phyloP scores from a whole-genome alignment of 2,113 vertebrate genomes.

The Mastomys natalensis region DNA sequence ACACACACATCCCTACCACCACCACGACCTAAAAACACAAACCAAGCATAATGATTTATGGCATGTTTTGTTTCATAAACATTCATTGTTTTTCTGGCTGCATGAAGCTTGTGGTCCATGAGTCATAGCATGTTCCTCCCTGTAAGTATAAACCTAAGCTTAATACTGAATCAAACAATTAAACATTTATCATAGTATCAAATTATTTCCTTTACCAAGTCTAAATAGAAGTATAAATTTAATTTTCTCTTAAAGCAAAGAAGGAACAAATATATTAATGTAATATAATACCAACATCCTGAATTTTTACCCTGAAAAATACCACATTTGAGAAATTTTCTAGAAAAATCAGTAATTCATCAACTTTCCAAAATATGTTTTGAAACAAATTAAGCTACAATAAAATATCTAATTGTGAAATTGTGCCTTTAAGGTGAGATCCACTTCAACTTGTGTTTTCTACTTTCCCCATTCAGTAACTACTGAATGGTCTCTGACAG shows the following conservation, averaged over 20 bases:
- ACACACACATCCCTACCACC: neutral
- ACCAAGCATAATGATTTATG: neutral
- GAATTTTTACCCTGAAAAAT: conserved; percentile 39
- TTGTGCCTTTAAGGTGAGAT: conserved; percentile 10
- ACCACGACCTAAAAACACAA: neutral
- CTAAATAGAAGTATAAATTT: neutral
- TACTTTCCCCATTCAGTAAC: conserved; percentile 37
- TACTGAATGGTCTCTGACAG: conserved; percentile 49
- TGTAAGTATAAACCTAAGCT: neutral
- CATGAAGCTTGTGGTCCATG: too few species aligned
- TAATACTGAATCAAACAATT: conserved; percentile 17
- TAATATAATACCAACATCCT: conserved; percentile 4
- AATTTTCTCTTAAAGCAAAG: conserved; percentile 35
- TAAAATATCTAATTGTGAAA: neutral
- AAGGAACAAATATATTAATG: neutral
- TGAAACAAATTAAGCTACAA: conserved; percentile 31
- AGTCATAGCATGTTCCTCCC: neutral
- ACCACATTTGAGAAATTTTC: neutral
- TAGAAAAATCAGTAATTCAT: conserved; percentile 13
- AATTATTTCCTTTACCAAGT: neutral
- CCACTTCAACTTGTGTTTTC: conserved; percentile 40
- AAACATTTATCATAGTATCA: neutral
- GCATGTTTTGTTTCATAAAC: neutral
- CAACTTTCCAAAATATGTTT: neutral
- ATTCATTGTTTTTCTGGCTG: neutral